A percentile compares a stretch with the other conserved stretches of the same genome.
Conservation (phyloP, 35 echinoderm and acorn worm species). For the Apostichopus japonicus region DNA sequence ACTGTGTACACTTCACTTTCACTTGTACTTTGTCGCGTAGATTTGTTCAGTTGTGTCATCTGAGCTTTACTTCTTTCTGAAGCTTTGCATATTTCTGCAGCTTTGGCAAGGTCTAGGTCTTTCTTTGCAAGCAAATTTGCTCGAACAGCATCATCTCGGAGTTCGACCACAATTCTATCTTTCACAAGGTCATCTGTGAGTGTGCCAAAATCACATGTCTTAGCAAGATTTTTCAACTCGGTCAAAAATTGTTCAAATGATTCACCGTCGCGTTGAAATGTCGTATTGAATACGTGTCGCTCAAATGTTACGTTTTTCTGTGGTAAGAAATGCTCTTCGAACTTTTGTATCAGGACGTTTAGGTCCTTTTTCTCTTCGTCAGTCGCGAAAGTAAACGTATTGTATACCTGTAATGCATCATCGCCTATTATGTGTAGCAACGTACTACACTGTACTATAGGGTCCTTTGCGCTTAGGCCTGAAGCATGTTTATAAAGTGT, state of each 20-base stretch:
- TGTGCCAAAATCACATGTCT: too few species aligned
- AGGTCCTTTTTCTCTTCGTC: conserved; percentile 23
- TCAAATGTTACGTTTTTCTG: conserved; percentile 46
- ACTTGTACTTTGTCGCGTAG: too few species aligned
- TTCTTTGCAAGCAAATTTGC: too few species aligned
- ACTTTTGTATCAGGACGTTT: conserved; percentile 31
- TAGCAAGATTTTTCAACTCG: too few species aligned
- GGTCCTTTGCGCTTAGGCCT: conserved; percentile 12
- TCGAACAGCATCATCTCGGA: conserved; percentile 6
- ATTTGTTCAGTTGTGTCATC: too few species aligned
- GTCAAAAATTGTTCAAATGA: too few species aligned
- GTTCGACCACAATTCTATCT: conserved; percentile 65
- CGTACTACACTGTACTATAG: conserved; percentile 51
- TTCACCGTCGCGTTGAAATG: too few species aligned
- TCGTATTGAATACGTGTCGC: too few species aligned
- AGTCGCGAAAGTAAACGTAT: conserved; percentile 54
- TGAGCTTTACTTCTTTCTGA: too few species aligned
- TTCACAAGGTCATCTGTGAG: conserved; percentile 65
- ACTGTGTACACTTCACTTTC: too few species aligned
- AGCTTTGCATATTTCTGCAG: too few species aligned
- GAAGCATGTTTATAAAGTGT: conserved; percentile 38
- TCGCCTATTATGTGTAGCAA: conserved; percentile 71
- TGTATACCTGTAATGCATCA: conserved; percentile 64
- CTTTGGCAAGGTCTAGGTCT: background rate
- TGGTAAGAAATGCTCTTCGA: conserved; percentile 10